Evolutionary conservation across 1,140 invertebrate genomes (phyloP), one percentile per base, ranked within the genome.

Genomic region (Coptotermes formosanus): DNA sequence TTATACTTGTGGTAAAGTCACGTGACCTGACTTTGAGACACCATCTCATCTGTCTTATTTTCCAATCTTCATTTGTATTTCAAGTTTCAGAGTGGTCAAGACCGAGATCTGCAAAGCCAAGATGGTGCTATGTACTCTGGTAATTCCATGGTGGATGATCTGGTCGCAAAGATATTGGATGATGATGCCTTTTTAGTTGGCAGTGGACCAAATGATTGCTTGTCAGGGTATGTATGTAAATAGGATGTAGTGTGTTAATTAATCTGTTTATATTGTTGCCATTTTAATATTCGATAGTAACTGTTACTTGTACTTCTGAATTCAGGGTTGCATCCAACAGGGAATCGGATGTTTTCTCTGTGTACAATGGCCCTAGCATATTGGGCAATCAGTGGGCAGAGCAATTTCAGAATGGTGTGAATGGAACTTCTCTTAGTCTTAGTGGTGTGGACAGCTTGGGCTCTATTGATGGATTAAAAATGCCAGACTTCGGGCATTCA

Each of bases 121-220:
- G 91, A 92, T 48, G 91, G 92, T 84, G 88, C 89, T 84, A 89
- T 90, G 88, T 91, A 91, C 88, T 87, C 93, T 87, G 93, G 93
- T 88, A 94, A 92, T 88, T 91, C 93, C n/a, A 93, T 94, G 92
- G 93, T 94, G 82, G 92, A 93, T 87, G 93, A 94, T 89, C 90
- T 94, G 89, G 93, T 94, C 88, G 93, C 93, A 48, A 94, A 94
- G 88, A 93, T 94, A 88, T 91, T 94, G 32, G 93, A 94, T 88
- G 93, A 94, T 85, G 92, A 93, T 86, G 92, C 92, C 87, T 86
- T 55, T 52, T 21, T 84, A 52, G 83, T 84, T 21, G 52, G 52
- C 30, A 55, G 45, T 84, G 45, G 48, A 11, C 52, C 52, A 6
- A 84, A 84, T 52, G 83, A 84, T 21, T 32, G 25, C 11, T 52